These are phyloP conservation scores for Nomada fucata DNA, from an alignment of 2,888 invertebrate genomes.

Conservation along the genomic window DNA sequence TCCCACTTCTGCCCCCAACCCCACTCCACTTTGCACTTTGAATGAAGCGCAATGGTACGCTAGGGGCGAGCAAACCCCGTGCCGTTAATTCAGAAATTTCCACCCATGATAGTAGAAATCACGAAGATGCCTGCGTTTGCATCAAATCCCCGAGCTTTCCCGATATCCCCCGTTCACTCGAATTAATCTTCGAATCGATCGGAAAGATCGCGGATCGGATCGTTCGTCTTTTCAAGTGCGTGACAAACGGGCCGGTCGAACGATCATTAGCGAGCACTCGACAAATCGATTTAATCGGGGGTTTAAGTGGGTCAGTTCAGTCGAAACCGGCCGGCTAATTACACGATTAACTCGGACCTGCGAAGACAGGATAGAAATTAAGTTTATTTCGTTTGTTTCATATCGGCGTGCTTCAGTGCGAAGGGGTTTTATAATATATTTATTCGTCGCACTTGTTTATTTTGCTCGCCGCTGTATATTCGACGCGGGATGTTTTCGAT, in stretches of 20 bases:
- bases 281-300: slow-evolving; percentile 12
- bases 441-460: too few relatives aligned
- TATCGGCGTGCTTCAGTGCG: too few relatives aligned
- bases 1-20: slow-evolving; percentile 16
- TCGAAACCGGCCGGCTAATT: background rate
- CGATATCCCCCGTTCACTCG: slow-evolving; percentile 8
- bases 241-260: background rate
- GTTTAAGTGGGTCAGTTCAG: background rate
- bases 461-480: too few relatives aligned
- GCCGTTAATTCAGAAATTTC: slow-evolving; percentile 60
- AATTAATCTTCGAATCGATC: background rate
- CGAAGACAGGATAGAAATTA: too few relatives aligned
- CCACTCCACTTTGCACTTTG: slow-evolving; percentile 28
- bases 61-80: slow-evolving; percentile 25
- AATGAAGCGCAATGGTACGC: slow-evolving; percentile 47
- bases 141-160: slow-evolving; percentile 15
- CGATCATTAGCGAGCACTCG: background rate
- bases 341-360: background rate
- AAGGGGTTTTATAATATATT: too few relatives aligned
- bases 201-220: background rate
- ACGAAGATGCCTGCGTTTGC: slow-evolving; percentile 29
- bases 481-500: too few relatives aligned
- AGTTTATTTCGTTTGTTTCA: too few relatives aligned
- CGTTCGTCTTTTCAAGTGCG: background rate
- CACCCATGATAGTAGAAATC: slow-evolving; percentile 23